Evolutionary conservation across 2,888 invertebrate species (phyloP), one percentile per base, ranked within the genome.

Genomic region (Malachius bipustulatus): DNA sequence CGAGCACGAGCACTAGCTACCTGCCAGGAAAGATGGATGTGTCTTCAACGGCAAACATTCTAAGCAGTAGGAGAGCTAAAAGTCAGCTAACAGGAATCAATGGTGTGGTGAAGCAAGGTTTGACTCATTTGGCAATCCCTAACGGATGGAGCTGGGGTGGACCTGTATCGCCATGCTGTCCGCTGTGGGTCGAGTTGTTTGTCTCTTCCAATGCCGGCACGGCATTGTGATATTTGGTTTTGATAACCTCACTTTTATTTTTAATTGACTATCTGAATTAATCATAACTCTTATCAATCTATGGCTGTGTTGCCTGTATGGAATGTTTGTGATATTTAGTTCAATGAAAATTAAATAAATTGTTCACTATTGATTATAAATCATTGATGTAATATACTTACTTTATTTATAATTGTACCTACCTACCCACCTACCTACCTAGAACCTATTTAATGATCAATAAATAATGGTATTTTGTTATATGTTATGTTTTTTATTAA

Each of bases 61-160:
- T 51, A 12, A 38, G 37, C 27, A 59, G 56, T 40, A 34, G 37
- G 4, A 50, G 45, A 34, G 41, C 55, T 10, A 50, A 52, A 36
- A 38, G 44, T 26, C 55, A 56, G 36, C 47, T 60, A 46, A 75
- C 74, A 40, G 73, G 75, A 1, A 55, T 65, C 36, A 64, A 69
- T 29, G 77, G 77, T 4, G 69, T 76, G n/a, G 68, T 85, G 26
- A 67, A 72, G 33, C 71, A 76, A 10, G 84, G 84, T 1, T 62
- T 85, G 27, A 74, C 74, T 38, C 83, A 82, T 51, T 62, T 83
- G 34, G 82, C 82, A 31, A 85, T 87, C 43, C 85, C 85, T 0
- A 69, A 77, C n/a, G 82, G 82, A 3, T 85, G 84, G 84, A 72
- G 71, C 11, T 84, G 82, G 84, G 83, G 83, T 8, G 87, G 85